Percentiles rank a stretch among this genome's conserved stretches.
phyloP scores from a whole-genome alignment of 2,797 vertebrate genomes.

The Triplophysa bombifrons region DNA sequence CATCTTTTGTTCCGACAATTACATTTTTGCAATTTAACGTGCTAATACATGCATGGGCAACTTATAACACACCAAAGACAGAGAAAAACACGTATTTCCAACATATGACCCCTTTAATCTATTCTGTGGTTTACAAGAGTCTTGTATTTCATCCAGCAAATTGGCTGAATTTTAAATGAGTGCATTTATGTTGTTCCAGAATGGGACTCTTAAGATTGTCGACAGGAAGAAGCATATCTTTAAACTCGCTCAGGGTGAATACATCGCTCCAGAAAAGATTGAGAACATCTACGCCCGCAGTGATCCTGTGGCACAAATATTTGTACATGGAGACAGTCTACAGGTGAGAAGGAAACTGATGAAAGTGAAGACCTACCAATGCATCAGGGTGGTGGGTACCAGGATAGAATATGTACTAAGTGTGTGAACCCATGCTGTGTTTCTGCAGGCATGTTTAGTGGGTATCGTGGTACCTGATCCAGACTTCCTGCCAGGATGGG shows the following conservation, averaged over 20 bases:
- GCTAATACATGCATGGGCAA: too few species aligned
- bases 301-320: slow-evolving; percentile 88
- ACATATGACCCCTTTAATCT: too few species aligned
- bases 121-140: not conserved
- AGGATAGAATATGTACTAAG: not conserved
- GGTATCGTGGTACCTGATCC: slow-evolving; percentile 89
- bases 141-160: not conserved
- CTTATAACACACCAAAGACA: too few species aligned
- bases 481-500: slow-evolving; percentile 84
- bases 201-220: slow-evolving; percentile 92
- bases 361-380: too few species aligned
- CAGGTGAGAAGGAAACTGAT: slow-evolving; percentile 76
- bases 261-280: slow-evolving; percentile 98
- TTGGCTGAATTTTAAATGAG: not conserved
- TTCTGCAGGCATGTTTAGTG: slow-evolving; percentile 86
- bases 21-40: too few species aligned
- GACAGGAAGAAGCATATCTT: slow-evolving; percentile 99
- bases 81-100: too few species aligned
- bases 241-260: slow-evolving; percentile 97
- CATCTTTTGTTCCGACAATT: too few species aligned
- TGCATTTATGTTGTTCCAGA: slow-evolving; percentile 74
- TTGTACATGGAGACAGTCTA: slow-evolving; percentile 93
- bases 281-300: slow-evolving; percentile 88
- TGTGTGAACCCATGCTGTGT: slow-evolving; percentile 1
- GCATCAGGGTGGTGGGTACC: too few species aligned